phyloP scores from a whole-genome alignment of 2,797 vertebrate genomes.

The Lophura swinhoii region DNA sequence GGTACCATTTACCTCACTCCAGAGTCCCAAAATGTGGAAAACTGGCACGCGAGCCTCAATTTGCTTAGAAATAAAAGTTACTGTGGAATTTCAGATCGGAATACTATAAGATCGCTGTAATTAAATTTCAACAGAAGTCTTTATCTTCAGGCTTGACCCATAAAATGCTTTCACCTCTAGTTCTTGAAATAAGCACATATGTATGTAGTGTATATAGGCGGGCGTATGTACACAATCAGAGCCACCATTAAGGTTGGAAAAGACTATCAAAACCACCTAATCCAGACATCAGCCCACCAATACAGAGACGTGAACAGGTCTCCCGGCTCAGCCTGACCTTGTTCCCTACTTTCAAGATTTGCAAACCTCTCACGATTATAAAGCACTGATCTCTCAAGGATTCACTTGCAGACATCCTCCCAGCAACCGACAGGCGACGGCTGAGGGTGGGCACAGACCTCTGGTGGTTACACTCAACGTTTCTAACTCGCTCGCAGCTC shows the following conservation, averaged over 20 bases:
- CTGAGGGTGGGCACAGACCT: fast-evolving
- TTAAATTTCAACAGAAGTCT: background rate
- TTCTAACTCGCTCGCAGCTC: background rate
- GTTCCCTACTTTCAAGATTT: background rate
- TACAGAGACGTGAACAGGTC: background rate
- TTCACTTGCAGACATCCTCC: background rate
- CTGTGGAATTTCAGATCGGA: background rate
- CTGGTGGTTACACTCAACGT: fast-evolving
- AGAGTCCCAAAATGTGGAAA: background rate
- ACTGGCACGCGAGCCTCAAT: background rate
- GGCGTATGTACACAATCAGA: background rate
- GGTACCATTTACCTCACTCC: background rate
- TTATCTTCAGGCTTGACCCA: background rate
- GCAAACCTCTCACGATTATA: background rate
- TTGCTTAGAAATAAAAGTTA: background rate
- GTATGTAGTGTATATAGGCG: fast-evolving
- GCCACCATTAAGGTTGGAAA: no score
- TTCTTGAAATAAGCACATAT: background rate
- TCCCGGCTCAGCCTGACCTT: background rate
- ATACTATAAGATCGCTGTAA: background rate
- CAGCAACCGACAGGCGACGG: background rate
- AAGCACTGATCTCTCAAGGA: background rate
- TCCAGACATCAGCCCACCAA: background rate
- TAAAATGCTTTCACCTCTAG: background rate
- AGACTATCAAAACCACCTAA: no score